Conservation (phyloP, 2,888 invertebrate species). For the Polia nebulosa region DNA sequence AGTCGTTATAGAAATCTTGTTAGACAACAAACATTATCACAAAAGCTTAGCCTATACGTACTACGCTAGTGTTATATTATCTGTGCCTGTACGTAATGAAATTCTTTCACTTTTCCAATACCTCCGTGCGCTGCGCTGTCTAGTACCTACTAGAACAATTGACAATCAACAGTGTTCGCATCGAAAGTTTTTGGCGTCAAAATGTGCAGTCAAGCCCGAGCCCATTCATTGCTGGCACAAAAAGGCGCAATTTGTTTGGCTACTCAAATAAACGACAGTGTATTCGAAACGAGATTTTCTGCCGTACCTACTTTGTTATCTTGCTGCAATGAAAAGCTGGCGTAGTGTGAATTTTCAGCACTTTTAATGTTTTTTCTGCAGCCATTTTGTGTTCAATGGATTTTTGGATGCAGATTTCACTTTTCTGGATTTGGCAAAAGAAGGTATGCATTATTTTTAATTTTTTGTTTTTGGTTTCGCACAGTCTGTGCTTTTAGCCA, state of each 20-base stretch:
- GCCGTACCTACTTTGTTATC: constrained; percentile 58
- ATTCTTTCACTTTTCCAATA: constrained; percentile 2
- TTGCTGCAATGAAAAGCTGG: constrained; percentile 51
- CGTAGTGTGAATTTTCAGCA: constrained; percentile 44
- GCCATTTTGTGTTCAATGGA: constrained; percentile 13
- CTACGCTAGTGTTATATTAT: no score
- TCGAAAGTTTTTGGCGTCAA: constrained; percentile 53
- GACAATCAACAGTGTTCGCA: constrained; percentile 64
- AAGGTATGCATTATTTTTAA: neutral
- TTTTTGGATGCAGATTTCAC: neutral
- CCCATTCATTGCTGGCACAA: constrained; percentile 60
- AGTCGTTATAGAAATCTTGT: no score
- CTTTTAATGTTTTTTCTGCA: constrained; percentile 38
- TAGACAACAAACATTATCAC: neutral
- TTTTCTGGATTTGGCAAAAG: neutral
- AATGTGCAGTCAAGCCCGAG: constrained; percentile 41
- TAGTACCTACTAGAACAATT: constrained; percentile 61
- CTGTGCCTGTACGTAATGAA: no score
- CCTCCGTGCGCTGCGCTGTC: neutral
- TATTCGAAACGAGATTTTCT: constrained; percentile 62
- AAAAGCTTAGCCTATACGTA: no score
- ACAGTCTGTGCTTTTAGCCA: no score
- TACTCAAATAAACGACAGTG: constrained; percentile 66
- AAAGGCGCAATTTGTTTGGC: constrained; percentile 63
- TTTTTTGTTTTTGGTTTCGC: no score